phyloP scores from a whole-genome alignment of 2,797 vertebrate genomes.

The Brotula barbata region DNA sequence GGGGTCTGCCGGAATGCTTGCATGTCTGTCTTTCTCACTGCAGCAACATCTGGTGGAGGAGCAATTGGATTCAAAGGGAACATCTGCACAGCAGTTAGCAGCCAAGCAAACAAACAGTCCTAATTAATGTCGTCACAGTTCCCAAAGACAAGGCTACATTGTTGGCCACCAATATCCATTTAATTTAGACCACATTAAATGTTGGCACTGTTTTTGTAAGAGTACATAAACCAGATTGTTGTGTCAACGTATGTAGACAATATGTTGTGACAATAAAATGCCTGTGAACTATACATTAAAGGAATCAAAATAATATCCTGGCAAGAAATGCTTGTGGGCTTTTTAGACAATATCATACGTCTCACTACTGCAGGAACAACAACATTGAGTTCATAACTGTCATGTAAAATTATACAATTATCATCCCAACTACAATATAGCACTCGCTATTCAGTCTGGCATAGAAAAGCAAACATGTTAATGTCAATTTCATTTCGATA shows the following conservation, averaged over 20 bases:
- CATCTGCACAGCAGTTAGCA: slow-evolving; percentile 66
- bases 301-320: too few relatives aligned
- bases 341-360: too few relatives aligned
- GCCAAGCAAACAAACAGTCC: slow-evolving; percentile 61
- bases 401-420: slow-evolving; percentile 4
- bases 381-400: too few relatives aligned
- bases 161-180: slow-evolving; percentile 40
- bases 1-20: slow-evolving; percentile 32
- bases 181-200: slow-evolving; percentile 48
- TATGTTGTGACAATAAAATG: background rate
- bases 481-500: slow-evolving; percentile 4
- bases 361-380: too few relatives aligned
- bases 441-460: background rate
- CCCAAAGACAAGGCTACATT: slow-evolving; percentile 49
- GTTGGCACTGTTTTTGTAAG: slow-evolving; percentile 26
- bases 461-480: slow-evolving; percentile 10
- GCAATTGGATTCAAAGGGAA: slow-evolving; percentile 56
- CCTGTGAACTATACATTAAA: too few relatives aligned
- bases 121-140: slow-evolving; percentile 55
- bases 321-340: too few relatives aligned
- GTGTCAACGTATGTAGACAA: slow-evolving; percentile 6
- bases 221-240: background rate
- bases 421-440: background rate
- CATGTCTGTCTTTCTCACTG: slow-evolving; percentile 42
- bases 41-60: slow-evolving; percentile 70